Evolutionary conservation across 2,113 vertebrate genomes (phyloP), one percentile per base, ranked within the genome.

Genomic region (Podarcis cretensis): DNA sequence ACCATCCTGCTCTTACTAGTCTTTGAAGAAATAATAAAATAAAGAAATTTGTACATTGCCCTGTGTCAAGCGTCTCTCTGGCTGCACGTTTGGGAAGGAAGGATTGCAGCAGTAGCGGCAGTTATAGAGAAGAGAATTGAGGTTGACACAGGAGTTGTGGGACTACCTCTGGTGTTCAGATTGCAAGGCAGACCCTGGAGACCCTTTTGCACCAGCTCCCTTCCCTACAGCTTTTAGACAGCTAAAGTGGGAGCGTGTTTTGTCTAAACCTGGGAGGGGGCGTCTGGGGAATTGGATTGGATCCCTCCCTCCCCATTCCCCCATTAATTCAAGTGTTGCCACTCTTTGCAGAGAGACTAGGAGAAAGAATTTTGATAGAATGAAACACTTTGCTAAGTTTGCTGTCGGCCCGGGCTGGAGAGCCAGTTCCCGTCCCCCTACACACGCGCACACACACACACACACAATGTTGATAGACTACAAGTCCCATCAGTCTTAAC

Each of bases 21-120:
- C 96, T 96, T 95, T 93, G 95, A 94, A 90, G 20, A 96, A 94
- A 84, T 89, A 92, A 95, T 92, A 93, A 93, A 96, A 96, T 96
- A 93, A 96, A 96, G 87, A 83, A 90, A 94, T 96, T 96, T 96
- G 96, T 96, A 96, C 95, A 95, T 96, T 96, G 96, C 91, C 91
- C 83, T 0, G 0, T 54, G 94, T 40, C 54, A 88, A 76, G 40
- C 76, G 89, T 93, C 43, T 89, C 16, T 89, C 23, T 89, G 87
- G n/a, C 12, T 32, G 63, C 35, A 43, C 32, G 68, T 21, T 30
- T 78, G 75, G 75, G n/a, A 54, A 54, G 73, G 12, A 68, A 48
- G 37, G 59, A 48, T 75, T 40, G 32, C 25, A 21, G 14, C 18
- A 18, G 32, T 2, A 6, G 37, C 69, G 25, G 10, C 18, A 8